Conservation (phyloP, 2,888 invertebrate species). For the Tipula lateralis region DNA sequence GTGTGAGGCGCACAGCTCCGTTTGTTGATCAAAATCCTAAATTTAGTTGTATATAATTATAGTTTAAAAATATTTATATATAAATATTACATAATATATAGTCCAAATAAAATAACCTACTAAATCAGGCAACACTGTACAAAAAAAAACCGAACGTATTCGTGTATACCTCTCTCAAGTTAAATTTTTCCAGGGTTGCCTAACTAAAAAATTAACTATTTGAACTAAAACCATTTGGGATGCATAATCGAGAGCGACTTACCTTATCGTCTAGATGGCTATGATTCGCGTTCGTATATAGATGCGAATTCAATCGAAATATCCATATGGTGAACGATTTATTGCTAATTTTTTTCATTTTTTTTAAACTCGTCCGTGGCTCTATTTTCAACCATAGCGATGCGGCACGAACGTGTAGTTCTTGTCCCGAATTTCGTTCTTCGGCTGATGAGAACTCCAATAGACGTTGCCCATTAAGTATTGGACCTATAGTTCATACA, state of each 20-base stretch:
- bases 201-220: neutral
- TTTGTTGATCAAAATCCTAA: slow-evolving; percentile 57
- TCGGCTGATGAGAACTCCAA: slow-evolving; percentile 76
- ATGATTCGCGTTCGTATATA: slow-evolving; percentile 54
- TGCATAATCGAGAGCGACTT: slow-evolving; percentile 40
- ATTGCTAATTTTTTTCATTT: slow-evolving; percentile 38
- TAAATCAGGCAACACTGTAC: no score
- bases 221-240: neutral
- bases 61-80: neutral
- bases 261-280: slow-evolving; percentile 60
- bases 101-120: slow-evolving; percentile 12
- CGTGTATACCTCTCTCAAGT: no score
- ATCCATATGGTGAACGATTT: slow-evolving; percentile 63
- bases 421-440: slow-evolving; percentile 50
- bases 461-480: slow-evolving; percentile 77
- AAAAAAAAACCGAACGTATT: no score
- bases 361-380: slow-evolving; percentile 30
- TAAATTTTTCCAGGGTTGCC: no score
- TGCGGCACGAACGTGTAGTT: slow-evolving; percentile 70
- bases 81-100: neutral
- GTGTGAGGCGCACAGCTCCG: slow-evolving; percentile 55
- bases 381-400: slow-evolving; percentile 66
- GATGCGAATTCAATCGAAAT: slow-evolving; percentile 56
- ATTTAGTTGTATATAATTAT: neutral
- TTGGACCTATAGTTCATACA: no score